Evolutionary conservation across 2,888 invertebrate genomes (phyloP).

Genomic region (Luperina testacea): DNA sequence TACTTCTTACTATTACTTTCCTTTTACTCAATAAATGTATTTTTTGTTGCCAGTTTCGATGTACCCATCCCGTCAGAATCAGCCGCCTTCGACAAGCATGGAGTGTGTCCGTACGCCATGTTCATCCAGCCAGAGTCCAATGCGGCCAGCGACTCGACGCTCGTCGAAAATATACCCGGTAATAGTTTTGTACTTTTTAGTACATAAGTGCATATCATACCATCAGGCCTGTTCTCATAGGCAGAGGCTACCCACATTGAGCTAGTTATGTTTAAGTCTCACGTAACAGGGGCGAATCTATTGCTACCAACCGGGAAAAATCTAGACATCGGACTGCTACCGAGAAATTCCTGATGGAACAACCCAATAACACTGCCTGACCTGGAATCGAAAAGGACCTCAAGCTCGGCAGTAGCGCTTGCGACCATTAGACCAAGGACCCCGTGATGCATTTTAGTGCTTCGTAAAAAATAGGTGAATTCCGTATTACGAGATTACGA

Average conservation of each 20-base stretch:
- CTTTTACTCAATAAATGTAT: neutral
- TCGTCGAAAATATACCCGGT: neutral
- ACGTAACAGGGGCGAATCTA: neutral
- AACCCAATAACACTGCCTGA: neutral
- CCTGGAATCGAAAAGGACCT: neutral
- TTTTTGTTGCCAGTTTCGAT: neutral
- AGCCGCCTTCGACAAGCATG: constrained; percentile 46
- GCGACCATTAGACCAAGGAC: neutral
- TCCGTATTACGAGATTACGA: neutral
- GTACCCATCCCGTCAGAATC: rapidly evolving
- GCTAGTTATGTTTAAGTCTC: neutral
- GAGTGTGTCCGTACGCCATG: constrained; percentile 73
- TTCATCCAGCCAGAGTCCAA: constrained; percentile 54
- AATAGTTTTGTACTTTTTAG: neutral
- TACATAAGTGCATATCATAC: neutral
- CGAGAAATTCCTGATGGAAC: too few species aligned
- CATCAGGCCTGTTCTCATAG: too few species aligned
- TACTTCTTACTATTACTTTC: neutral
- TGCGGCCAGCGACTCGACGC: neutral
- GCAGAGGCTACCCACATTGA: neutral
- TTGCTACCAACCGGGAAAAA: neutral
- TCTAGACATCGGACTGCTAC: neutral
- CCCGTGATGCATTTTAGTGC: neutral
- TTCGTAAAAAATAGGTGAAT: neutral
- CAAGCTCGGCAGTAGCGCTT: neutral